Base-by-base conservation (phyloP, 2,888 invertebrate genomes). In the Mongoloraphidia duomilia region DNA sequence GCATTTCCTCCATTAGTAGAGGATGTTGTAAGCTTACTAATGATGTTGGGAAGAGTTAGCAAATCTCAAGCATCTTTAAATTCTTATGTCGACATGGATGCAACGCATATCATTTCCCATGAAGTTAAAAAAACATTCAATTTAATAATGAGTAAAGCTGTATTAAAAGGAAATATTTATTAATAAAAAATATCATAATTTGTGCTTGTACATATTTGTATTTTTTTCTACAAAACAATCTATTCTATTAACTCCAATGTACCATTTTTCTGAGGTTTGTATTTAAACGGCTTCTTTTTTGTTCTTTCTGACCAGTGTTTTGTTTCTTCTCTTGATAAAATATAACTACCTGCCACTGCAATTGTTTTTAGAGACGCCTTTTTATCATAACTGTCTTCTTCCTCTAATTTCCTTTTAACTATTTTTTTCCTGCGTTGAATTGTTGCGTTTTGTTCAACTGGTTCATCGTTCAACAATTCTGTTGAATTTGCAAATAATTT, bases 1-100 rank as follows among this genome's bases (percentile, higher is more conserved):
- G 93, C 94, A 0, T 95, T 96, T 65, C 95, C 95, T 3, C 89
- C 93, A 0, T 71, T 96, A 9, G 78, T 86, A 42, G 93, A 95
- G 58, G 95, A 95, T 61, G 85, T 89, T 12, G 81, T 89, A 0
- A 82, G 84, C 13, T 74, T 96, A 33, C 68, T 96, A 46, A 74
- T 89, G 64, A 91, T 92, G 65, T 72, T 94, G 14, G 94, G 90
- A 1, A 76, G 86, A 56, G 84, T 92, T 51, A 84, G 86, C 54
- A 79, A 86, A 55, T 88, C 91, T 0, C 89, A 92, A 63, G 83
- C 85, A 1, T 84, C 88, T 1, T 70, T 91, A 33, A 63, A 64
- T 9, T 66, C 66, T 0, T 66, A 66, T 55, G 63, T 67, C 45
- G 67, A 68, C 51, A 62, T 61, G 9, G 66, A 68, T 54, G 53